Evolutionary conservation across 2,797 vertebrate genomes (phyloP), one percentile per base, ranked within the genome.

Genomic region (Cryptoprocta ferox): DNA sequence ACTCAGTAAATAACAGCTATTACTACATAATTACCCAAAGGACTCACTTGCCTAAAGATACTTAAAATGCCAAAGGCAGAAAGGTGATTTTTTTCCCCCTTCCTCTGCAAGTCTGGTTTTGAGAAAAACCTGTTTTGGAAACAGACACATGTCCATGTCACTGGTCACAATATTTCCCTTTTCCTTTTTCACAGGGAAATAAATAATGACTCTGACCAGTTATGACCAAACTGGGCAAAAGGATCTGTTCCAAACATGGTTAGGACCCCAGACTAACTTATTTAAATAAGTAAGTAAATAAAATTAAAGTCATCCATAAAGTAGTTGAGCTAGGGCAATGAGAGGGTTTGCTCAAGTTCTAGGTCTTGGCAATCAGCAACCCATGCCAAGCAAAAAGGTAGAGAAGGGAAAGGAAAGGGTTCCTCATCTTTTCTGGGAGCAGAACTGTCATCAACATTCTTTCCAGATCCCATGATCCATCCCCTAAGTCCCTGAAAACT

Each of bases 81-180:
- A 83, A 18, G 28, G 2, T 63, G 48, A 16, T 45, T 68, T 70
- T 90, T 45, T 28, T 9, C 30, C 2, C 2, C n/a, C 80, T 18
- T n/a, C 12, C 16, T 87, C 39, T 53, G 37, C 16, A 89, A 89
- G 73, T 81, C 63, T 96, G 68, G 71, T 92, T 96, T 88, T 88
- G 53, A 95, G 84, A 95, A 90, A 26, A 95, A 59, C 65, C 76
- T 92, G 70, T 93, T 86, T 85, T 39, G 53, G 81, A 94, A 93
- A 95, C 37, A 84, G 82, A 86, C 81, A 87, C 7, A 85, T 71
- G 35, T n/a, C 37, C 73, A 61, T 32, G 76, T 56, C 80, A 87
- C 65, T 71, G 59, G 79, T 81, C 86, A 97, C 89, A 92, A 95
- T 53, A 89, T 75, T 97, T 97, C 82, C 91, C 82, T 94, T 94